Base-by-base conservation (phyloP, 2,888 invertebrate genomes). In the Pollenia griseotomentosa region DNA sequence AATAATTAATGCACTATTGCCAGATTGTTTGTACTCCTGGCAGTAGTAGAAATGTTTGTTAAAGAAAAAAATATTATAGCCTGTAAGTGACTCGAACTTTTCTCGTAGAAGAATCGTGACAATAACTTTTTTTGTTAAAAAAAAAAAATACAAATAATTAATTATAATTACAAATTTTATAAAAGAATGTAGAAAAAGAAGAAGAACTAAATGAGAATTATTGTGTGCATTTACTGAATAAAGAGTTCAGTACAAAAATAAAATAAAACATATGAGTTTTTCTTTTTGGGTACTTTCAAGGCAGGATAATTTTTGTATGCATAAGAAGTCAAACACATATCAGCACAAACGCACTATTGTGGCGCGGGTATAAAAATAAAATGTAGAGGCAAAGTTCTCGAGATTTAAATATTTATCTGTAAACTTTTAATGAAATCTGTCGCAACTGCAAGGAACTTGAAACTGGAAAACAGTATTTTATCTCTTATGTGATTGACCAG, bases 181-280 rank as follows among this genome's bases (percentile, higher is more conserved):
- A 61, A 40, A 83, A 75, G n/a, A 68, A 82, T 59, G 14, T 61
- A 61, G 44, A 82, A 82, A 48, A 74, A 48, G n/a, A 81, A 57
- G 8, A 66, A 75, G 51, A 53, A 83, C 40, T 63, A 66, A 89
- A 91, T 91, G 91, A 89, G 89, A 91, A 90, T 90, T 90, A 90
- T 86, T 88, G 87, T 90, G 89, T 91, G 93, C 93, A 93, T 92
- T 90, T 91, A 92, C 93, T 92, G 93, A 93, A 93, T 93, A 93
- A 93, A 93, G 90, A 90, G 89, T 92, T 93, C 93, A 91, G 93
- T 93, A 92, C 91, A 92, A 93, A 91, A 92, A 90, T 89, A 85
- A 75, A 57, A 61, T 61, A 61, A 16, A 80, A 66, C 14, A 65
- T 16, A 6, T 40, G 48, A 23, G 14, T 79, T 75, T 79, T 6